Evolutionary conservation across 2,113 vertebrate species (phyloP).

Genomic region (rabbit (Oryctolagus cuniculus)): mOryCun1.1 NC_091441.1:21207501-21208000

Average conservation of each 20-base stretch:
- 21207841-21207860: background rate
- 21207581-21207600: accelerated
- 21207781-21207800: background rate
- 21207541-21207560: background rate
- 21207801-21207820: background rate
- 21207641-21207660: background rate
- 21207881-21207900: background rate
- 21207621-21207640: accelerated
- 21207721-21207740: background rate
- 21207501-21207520: too few relatives aligned
- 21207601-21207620: too few relatives aligned
- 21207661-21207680: background rate
- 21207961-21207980: too few relatives aligned
- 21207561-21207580: background rate
- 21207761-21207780: background rate
- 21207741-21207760: background rate
- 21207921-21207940: too few relatives aligned
- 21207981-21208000: too few relatives aligned
- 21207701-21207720: too few relatives aligned
- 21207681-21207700: background rate
- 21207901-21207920: background rate
- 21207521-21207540: too few relatives aligned
- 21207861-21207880: background rate
- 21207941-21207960: too few relatives aligned
- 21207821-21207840: background rate